These are phyloP conservation scores for Anniella stebbinsi DNA, from an alignment of 2,797 vertebrate species.

Conservation along the genomic window DNA sequence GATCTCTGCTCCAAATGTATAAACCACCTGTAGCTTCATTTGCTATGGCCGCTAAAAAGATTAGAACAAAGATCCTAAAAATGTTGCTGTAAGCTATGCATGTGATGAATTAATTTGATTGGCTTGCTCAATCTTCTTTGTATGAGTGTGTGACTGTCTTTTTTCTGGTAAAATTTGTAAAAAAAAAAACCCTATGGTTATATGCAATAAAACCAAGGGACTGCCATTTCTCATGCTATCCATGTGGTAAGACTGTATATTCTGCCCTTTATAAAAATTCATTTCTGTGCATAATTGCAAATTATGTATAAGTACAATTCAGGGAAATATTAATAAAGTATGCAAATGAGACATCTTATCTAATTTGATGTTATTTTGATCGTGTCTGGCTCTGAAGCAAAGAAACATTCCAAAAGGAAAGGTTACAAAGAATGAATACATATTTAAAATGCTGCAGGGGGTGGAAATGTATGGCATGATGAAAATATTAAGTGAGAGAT, in stretches of 20 bases:
- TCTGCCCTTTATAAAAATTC: background rate
- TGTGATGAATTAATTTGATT: no score
- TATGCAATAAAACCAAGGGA: no score
- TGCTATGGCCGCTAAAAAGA: no score
- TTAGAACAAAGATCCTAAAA: no score
- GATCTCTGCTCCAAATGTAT: no score
- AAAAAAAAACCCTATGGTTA: no score
- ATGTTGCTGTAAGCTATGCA: no score
- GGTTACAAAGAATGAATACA: background rate
- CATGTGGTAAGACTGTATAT: background rate
- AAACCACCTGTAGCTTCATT: no score
- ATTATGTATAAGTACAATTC: slow-evolving; percentile 18
- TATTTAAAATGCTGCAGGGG: background rate
- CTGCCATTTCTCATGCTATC: background rate
- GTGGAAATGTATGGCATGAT: background rate
- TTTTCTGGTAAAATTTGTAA: background rate
- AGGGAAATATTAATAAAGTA: slow-evolving; percentile 1
- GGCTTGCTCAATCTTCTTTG: no score
- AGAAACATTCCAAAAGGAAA: background rate
- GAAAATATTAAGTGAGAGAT: background rate
- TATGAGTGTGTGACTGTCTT: background rate
- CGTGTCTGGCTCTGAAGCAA: background rate
- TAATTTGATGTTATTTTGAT: slow-evolving; percentile 25
- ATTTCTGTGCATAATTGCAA: background rate
- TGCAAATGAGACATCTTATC: slow-evolving; percentile 18